phyloP scores from a whole-genome alignment of 1,140 invertebrate genomes.

The Macrocentrus cingulum region DNA sequence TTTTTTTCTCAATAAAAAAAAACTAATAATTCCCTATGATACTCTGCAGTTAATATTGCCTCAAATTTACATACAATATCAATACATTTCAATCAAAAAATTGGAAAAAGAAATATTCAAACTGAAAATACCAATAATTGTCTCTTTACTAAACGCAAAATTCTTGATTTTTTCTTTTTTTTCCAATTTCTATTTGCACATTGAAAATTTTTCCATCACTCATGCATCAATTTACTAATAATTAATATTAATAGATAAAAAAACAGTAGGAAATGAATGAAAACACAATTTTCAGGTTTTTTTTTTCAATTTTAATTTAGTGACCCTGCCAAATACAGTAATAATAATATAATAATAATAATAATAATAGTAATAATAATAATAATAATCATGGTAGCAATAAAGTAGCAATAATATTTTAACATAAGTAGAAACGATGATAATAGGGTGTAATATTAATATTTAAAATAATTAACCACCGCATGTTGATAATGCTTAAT shows the following conservation, averaged over 20 bases:
- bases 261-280: not conserved
- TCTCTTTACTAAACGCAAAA: conserved; percentile 58
- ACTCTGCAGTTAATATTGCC: no score
- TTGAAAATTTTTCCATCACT: no score
- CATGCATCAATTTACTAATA: not conserved
- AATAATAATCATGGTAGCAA: conserved; percentile 53
- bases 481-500: conserved; percentile 42
- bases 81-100: no score
- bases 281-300: conserved; percentile 17
- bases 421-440: conserved; percentile 23
- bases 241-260: not conserved
- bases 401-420: conserved; percentile 34
- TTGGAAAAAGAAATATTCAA: no score
- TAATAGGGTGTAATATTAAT: conserved; percentile 36
- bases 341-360: conserved; percentile 56
- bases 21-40: no score
- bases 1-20: no score
- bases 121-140: conserved; percentile 53
- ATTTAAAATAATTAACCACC: conserved; percentile 49
- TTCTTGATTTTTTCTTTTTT: conserved; percentile 43
- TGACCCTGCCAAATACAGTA: conserved; percentile 61
- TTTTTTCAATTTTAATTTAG: conserved; percentile 55
- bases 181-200: conserved; percentile 41
- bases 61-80: no score
- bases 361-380: conserved; percentile 42